Evolutionary conservation across 2,797 vertebrate genomes (phyloP).

Genomic region (Heliangelus exortis): DNA sequence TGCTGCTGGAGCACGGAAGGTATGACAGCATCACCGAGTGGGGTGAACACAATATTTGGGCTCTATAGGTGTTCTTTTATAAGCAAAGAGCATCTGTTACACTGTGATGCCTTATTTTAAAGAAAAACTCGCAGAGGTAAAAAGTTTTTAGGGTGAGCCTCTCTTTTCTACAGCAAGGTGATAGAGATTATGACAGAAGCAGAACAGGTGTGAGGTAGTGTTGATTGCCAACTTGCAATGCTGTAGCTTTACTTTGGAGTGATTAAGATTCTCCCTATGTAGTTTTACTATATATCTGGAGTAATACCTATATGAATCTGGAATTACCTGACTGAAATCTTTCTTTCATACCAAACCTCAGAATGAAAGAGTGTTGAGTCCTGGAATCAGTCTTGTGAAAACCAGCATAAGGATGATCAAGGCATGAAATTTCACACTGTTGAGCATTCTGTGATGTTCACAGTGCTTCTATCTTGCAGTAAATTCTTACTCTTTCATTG

Average conservation of each 20-base stretch:
- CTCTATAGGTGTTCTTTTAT: neutral
- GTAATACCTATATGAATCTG: neutral
- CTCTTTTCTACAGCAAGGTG: neutral
- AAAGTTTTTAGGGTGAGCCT: neutral
- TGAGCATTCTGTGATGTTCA: neutral
- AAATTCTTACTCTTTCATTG: neutral
- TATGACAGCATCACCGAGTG: slow-evolving; percentile 62
- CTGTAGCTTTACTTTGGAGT: neutral
- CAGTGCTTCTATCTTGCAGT: neutral
- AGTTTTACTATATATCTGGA: neutral
- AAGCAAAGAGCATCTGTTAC: neutral
- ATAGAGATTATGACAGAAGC: neutral
- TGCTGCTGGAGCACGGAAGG: slow-evolving; percentile 88
- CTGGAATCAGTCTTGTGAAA: neutral
- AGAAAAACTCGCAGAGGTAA: neutral
- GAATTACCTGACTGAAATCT: neutral
- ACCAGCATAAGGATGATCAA: neutral
- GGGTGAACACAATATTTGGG: neutral
- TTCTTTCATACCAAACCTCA: neutral
- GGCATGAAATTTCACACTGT: neutral
- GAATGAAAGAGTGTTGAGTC: neutral
- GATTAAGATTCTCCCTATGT: neutral
- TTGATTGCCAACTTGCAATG: neutral
- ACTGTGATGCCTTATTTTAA: neutral
- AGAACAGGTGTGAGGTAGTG: neutral